phyloP scores from a whole-genome alignment of 2,113 vertebrate genomes.

The Steatornis caripensis region DNA sequence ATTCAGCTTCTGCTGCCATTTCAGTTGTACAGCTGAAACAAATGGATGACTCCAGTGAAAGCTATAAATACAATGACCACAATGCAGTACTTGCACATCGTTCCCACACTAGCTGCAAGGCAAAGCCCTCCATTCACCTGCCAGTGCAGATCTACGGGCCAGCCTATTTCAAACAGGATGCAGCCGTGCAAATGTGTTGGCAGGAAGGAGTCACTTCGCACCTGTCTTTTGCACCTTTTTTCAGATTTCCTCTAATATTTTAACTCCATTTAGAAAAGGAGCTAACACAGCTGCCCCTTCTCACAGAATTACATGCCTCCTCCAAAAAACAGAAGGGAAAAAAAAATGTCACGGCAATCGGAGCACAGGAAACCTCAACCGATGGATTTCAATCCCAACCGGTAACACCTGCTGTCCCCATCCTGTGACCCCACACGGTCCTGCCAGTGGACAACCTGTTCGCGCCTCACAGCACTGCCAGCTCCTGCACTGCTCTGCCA shows the following conservation, averaged over 20 bases:
- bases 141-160: neutral
- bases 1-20: neutral
- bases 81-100: neutral
- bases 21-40: neutral
- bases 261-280: neutral
- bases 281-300: neutral
- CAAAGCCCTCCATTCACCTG: conserved; percentile 24
- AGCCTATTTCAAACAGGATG: conserved; percentile 1
- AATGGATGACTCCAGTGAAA: neutral
- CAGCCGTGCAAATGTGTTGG: neutral
- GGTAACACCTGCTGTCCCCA: conserved; percentile 37
- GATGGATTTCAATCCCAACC: neutral
- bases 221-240: conserved; percentile 10
- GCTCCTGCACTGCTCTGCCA: neutral
- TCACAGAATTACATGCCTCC: neutral
- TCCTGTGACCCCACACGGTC: neutral
- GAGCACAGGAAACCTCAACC: neutral
- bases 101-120: conserved; percentile 9
- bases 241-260: conserved; percentile 38
- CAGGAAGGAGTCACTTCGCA: conserved; percentile 20
- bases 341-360: neutral
- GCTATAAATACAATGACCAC: neutral
- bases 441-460: neutral
- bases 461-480: neutral
- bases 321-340: neutral